A percentile compares a stretch with the other conserved stretches of the same genome.
Conservation (phyloP, 2,888 invertebrate genomes). For the Coecobrya sp. region DNA sequence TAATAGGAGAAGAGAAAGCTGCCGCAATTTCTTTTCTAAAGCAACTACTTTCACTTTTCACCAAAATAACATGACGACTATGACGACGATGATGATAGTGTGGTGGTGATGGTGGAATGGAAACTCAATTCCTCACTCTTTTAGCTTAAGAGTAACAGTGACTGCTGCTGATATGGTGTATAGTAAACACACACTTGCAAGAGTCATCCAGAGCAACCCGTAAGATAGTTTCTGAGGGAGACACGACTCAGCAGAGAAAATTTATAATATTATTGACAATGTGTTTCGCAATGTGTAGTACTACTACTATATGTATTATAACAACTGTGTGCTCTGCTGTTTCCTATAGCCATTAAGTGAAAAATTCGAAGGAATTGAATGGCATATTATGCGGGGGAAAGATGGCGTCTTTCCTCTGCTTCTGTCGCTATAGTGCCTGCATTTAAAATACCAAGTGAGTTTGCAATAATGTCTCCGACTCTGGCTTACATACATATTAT, state of each 20-base stretch:
- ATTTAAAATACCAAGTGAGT: constrained; percentile 37
- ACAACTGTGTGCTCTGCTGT: not conserved
- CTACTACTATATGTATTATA: constrained; percentile 10
- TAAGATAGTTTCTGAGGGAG: not conserved
- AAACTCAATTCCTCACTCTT: constrained; percentile 36
- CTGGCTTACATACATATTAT: not conserved
- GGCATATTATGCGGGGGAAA: constrained; percentile 19
- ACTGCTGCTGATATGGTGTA: not conserved
- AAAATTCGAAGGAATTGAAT: constrained; percentile 17
- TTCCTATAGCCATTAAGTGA: constrained; percentile 30
- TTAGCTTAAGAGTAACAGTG: constrained; percentile 10
- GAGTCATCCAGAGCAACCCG: not conserved
- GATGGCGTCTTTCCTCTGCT: not conserved
- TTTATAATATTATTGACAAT: constrained; percentile 12
- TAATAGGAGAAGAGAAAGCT: constrained; percentile 28
- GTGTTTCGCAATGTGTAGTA: not conserved
- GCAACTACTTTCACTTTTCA: constrained; percentile 43
- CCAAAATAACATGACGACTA: constrained; percentile 2
- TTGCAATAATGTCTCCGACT: constrained; percentile 6
- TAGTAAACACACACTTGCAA: not conserved
- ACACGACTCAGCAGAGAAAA: not conserved
- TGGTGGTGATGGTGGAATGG: not conserved
- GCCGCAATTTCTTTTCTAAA: not conserved
- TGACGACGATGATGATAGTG: not conserved
- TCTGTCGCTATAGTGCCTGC: not conserved